Conservation (phyloP, 1,140 invertebrate species). For the Microplitis demolitor region DNA sequence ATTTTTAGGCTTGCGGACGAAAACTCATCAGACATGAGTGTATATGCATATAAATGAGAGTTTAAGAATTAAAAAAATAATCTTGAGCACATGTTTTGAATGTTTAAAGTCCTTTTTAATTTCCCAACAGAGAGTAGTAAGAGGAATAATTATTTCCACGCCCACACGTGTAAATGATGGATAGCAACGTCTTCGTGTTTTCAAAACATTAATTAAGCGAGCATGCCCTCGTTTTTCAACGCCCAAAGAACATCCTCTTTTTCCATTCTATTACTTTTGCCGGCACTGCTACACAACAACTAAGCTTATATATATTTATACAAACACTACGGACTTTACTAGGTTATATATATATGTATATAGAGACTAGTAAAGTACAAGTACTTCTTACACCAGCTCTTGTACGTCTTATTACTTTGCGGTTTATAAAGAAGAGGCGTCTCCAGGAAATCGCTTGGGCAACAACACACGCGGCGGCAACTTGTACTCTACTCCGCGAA, state of each 20-base stretch:
- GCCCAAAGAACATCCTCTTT: slow-evolving; percentile 18
- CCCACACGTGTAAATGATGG: slow-evolving; percentile 36
- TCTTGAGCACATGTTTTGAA: too few relatives aligned
- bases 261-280: not conserved
- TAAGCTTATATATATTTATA: not conserved
- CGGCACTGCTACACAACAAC: not conserved
- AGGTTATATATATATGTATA: too few relatives aligned
- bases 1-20: too few relatives aligned
- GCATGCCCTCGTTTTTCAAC: slow-evolving; percentile 28
- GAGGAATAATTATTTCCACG: slow-evolving; percentile 33
- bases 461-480: slow-evolving; percentile 22
- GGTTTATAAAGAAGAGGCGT: slow-evolving; percentile 5
- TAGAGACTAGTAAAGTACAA: too few relatives aligned
- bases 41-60: too few relatives aligned
- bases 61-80: too few relatives aligned
- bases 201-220: slow-evolving; percentile 51
- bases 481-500: slow-evolving; percentile 33
- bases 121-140: too few relatives aligned
- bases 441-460: slow-evolving; percentile 23
- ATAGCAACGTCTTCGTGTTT: slow-evolving; percentile 35
- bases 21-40: too few relatives aligned
- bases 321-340: too few relatives aligned
- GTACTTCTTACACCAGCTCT: not conserved
- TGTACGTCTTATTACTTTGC: slow-evolving; percentile 4
- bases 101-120: too few relatives aligned